Conservation (phyloP, 2,888 invertebrate species). For the Sinhomidia bicolor region DNA sequence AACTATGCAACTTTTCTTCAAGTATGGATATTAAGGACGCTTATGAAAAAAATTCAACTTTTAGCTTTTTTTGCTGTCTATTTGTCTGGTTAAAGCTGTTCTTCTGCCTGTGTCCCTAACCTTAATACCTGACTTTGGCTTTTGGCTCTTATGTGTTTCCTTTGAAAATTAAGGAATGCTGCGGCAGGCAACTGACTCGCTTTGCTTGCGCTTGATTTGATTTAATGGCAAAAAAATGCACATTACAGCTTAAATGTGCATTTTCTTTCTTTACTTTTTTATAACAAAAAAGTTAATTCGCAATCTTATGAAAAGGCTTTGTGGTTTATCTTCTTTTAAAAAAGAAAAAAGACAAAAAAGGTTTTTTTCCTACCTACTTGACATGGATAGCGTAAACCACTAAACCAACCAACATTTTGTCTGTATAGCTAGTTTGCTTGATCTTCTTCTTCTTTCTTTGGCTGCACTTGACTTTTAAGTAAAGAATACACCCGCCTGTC, state of each 20-base stretch:
- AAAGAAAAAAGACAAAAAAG: not conserved
- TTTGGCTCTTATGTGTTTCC: not conserved
- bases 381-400: constrained; percentile 15
- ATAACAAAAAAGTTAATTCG: not conserved
- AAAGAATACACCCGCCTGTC: constrained; percentile 4
- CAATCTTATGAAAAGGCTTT: constrained; percentile 13
- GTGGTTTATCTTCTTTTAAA: constrained; percentile 40
- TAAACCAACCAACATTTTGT: not conserved
- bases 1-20: not conserved
- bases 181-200: constrained; percentile 1
- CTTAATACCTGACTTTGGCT: constrained; percentile 8
- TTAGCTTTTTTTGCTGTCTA: not conserved
- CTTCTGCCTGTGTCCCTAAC: constrained; percentile 7
- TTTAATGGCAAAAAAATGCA: not conserved
- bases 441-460: not conserved
- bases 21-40: constrained; percentile 24
- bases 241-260: not conserved
- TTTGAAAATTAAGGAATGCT: constrained; percentile 29
- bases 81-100: not conserved
- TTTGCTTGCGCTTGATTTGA: constrained; percentile 20
- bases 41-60: not conserved
- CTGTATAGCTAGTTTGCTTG: not conserved
- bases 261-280: constrained; percentile 14
- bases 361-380: too few species aligned
- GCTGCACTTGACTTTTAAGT: not conserved